These are phyloP conservation scores for Tamandua tetradactyla DNA, from an alignment of 2,797 vertebrate genomes.

Conservation along the genomic window DNA sequence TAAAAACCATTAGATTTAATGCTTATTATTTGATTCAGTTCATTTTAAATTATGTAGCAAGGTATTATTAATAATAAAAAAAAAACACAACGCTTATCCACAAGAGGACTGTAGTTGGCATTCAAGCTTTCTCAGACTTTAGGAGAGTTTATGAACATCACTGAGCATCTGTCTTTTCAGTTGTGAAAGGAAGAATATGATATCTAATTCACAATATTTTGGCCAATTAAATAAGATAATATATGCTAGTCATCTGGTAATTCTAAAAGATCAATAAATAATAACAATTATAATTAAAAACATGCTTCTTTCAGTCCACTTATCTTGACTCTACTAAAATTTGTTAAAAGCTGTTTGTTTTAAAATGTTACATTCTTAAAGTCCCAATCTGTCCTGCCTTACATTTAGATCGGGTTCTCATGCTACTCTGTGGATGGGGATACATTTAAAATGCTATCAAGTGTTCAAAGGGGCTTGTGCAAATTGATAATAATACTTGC, in stretches of 20 bases:
- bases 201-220: background rate
- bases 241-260: background rate
- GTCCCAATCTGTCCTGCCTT: background rate
- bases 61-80: background rate
- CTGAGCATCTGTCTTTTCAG: background rate
- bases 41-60: background rate
- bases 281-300: background rate
- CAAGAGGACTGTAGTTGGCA: background rate
- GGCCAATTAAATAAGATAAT: background rate
- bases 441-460: background rate
- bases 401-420: background rate
- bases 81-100: background rate
- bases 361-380: background rate
- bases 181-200: background rate
- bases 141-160: background rate
- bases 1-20: background rate
- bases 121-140: background rate
- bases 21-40: background rate
- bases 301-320: background rate
- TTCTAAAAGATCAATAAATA: background rate
- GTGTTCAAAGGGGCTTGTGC: background rate
- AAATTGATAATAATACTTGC: background rate
- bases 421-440: background rate
- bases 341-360: background rate
- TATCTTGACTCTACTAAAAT: background rate